A percentile compares a stretch with the other conserved stretches of the same genome.
Conservation (phyloP, 2,797 vertebrate species). For the Scolopax bukidnonensis region DNA sequence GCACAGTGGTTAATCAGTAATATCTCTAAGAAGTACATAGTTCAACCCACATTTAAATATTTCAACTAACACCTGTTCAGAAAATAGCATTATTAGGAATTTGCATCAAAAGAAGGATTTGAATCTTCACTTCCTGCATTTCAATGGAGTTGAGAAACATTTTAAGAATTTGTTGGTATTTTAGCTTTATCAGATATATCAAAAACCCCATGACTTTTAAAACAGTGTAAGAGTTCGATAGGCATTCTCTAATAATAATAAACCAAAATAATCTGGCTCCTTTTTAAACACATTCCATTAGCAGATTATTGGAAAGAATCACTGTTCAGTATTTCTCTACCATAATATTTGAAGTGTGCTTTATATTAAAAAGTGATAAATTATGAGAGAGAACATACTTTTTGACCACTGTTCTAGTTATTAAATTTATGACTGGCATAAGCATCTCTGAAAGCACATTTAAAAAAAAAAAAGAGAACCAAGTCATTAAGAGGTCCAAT, state of each 20-base stretch:
- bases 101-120: neutral
- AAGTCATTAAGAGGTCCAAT: neutral
- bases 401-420: neutral
- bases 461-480: neutral
- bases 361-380: neutral
- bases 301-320: neutral
- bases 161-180: slow-evolving; percentile 27
- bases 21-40: neutral
- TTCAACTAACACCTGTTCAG: neutral
- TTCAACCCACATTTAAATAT: neutral
- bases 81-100: neutral
- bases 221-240: neutral
- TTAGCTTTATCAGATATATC: neutral
- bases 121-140: neutral
- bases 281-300: neutral
- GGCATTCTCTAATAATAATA: neutral
- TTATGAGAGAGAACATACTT: neutral
- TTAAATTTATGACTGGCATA: neutral
- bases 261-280: neutral
- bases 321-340: neutral
- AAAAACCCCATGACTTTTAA: neutral
- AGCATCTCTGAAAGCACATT: neutral
- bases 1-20: neutral
- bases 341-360: neutral
- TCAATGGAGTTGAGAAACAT: neutral